Percentiles rank a stretch among this genome's conserved stretches.
phyloP scores from a whole-genome alignment of 2,113 vertebrate species.

The Microtus richardsoni region DNA sequence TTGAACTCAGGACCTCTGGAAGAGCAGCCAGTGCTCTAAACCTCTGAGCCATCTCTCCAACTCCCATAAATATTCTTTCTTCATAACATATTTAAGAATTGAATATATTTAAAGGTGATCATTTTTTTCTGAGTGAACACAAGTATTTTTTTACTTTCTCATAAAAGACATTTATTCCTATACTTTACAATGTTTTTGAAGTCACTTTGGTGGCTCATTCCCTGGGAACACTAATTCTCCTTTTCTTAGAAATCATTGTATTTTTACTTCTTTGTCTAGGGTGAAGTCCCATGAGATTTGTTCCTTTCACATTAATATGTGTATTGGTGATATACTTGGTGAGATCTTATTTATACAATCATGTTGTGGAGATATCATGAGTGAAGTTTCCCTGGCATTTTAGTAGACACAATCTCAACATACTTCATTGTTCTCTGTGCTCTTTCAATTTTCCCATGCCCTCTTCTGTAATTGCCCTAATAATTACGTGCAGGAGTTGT shows the following conservation, averaged over 20 bases:
- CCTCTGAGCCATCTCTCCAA: too few relatives aligned
- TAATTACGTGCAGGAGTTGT: not conserved
- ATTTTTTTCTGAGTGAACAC: not conserved
- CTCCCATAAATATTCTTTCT: not conserved
- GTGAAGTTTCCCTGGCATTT: not conserved
- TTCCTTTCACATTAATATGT: not conserved
- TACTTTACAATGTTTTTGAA: not conserved
- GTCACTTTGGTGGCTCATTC: not conserved
- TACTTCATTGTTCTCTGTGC: not conserved
- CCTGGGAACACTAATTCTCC: not conserved
- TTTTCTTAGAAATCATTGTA: not conserved
- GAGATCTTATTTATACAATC: not conserved
- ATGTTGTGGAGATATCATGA: not conserved
- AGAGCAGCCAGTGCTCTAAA: too few relatives aligned
- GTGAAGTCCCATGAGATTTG: not conserved
- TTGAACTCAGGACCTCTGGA: too few relatives aligned
- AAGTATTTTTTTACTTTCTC: not conserved
- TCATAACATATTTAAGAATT: not conserved
- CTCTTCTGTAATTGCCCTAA: not conserved
- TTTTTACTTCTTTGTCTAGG: not conserved
- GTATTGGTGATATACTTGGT: not conserved
- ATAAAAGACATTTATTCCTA: not conserved
- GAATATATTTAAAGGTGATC: not conserved
- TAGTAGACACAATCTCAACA: not conserved
- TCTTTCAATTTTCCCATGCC: not conserved